Conservation (phyloP, 2,113 vertebrate species). For the Hylia prasina region DNA sequence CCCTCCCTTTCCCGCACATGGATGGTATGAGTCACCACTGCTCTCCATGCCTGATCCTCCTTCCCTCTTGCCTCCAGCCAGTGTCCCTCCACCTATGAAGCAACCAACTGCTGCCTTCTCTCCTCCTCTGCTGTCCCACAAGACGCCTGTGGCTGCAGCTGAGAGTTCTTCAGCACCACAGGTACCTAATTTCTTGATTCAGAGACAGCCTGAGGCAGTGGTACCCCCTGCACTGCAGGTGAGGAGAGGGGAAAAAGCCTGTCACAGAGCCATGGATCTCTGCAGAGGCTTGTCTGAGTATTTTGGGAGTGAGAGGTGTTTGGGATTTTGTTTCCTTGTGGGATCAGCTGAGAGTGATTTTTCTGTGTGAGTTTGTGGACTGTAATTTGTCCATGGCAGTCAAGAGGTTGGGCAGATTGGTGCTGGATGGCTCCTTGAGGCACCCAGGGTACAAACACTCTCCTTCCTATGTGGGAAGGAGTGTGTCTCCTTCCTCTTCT, state of each 20-base stretch:
- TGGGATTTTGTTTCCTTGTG: background rate
- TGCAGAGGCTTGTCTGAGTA: background rate
- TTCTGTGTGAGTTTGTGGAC: background rate
- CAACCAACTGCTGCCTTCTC: conserved; percentile 59
- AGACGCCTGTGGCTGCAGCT: conserved; percentile 6
- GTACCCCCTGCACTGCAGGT: accelerated
- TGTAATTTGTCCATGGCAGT: background rate
- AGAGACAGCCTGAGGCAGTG: background rate
- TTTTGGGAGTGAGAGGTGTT: background rate
- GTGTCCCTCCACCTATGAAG: conserved; percentile 79
- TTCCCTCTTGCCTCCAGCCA: conserved; percentile 55
- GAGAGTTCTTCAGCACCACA: background rate
- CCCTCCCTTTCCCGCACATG: background rate
- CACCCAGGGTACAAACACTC: background rate
- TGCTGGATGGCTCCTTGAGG: background rate
- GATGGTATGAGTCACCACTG: background rate
- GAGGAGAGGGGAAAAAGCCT: background rate
- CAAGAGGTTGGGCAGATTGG: background rate
- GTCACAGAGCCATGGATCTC: background rate
- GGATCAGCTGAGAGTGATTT: background rate
- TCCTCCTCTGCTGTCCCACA: conserved; percentile 65
- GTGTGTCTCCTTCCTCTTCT: no score
- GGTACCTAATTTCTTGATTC: conserved; percentile 25
- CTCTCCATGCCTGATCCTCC: background rate
- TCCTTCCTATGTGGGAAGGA: background rate